Base-by-base conservation (phyloP, 1,140 invertebrate species). In the Aphidius ervi region DNA sequence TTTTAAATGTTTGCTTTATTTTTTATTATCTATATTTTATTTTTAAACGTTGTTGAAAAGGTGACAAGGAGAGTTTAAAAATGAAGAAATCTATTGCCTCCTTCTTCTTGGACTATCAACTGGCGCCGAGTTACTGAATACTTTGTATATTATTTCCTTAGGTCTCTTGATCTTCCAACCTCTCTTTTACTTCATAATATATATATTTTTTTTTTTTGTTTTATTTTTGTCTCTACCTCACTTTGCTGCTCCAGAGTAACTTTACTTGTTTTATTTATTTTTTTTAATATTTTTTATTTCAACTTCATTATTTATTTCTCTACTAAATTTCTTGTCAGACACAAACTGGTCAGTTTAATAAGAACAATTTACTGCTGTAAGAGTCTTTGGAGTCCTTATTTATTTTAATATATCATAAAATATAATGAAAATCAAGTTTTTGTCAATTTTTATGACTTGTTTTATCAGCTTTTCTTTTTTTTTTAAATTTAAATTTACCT, bases 281-380 rank as follows among this genome's bases (percentile, higher is more conserved):
- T 47, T 31, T 10, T 54, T 63, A 65, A 70, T 71, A 74, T 54
- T 74, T 76, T 74, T 76, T 72, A 74, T 74, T 68, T 67, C 65
- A 69, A 65, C 71, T 72, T 68, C 74, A 71, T 73, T 52, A 47
- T 59, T 59, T 52, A 59, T 59, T 59, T 59, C 47, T 59, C n/a
- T 31, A 59, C 31, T 77, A 77, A 77, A 77, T 77, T 75, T 74
- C 63, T 9, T 52, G 37, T 20, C 39, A 48, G 41, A 52, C 46
- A 16, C 56, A 3, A 59, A 10, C 20, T 46, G 39, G 57, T 42
- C 57, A 59, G 48, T 40, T 59, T 59, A 59, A 50, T 59, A 59
- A 59, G 47, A 59, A 52, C 47, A 49, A 47, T 59, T 59, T 59
- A 59, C 41, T 59, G 48, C 48, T 59, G 7, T 10, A 58, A 49